These are phyloP conservation scores for Drosophila pseudoananassae DNA, from an alignment of 1,140 invertebrate genomes.

Conservation along the genomic window DNA sequence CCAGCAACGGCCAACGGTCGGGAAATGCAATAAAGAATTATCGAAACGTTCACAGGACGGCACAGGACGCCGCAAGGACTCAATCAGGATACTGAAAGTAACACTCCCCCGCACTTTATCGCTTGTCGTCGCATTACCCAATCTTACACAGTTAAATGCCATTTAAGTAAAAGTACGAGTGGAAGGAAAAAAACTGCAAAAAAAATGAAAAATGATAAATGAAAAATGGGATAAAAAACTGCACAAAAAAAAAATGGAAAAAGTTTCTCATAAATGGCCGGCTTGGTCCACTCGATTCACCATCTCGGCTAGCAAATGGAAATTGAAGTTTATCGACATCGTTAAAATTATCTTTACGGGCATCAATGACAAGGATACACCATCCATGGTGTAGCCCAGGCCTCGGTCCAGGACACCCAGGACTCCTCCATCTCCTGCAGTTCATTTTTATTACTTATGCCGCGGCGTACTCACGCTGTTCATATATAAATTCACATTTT, in stretches of 20 bases:
- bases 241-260: slow-evolving; percentile 18
- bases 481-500: slow-evolving; percentile 80
- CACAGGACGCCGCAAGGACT: slow-evolving; percentile 27
- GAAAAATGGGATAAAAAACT: slow-evolving; percentile 38
- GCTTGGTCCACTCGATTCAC: slow-evolving; percentile 4
- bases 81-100: slow-evolving; percentile 39
- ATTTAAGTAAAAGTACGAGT: slow-evolving; percentile 15
- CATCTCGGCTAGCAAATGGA: slow-evolving; percentile 57
- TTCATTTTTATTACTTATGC: slow-evolving; percentile 68
- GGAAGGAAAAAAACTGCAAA: not conserved
- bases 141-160: slow-evolving; percentile 64
- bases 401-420: slow-evolving; percentile 27
- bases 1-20: slow-evolving; percentile 10
- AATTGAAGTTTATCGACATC: slow-evolving; percentile 82
- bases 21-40: slow-evolving; percentile 67
- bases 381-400: not conserved
- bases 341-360: slow-evolving; percentile 82
- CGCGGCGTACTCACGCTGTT: slow-evolving; percentile 48
- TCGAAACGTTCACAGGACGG: slow-evolving; percentile 33
- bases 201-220: slow-evolving; percentile 12
- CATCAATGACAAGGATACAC: slow-evolving; percentile 49
- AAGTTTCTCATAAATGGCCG: slow-evolving; percentile 64
- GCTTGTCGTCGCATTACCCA: slow-evolving; percentile 48
- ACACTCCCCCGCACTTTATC: slow-evolving; percentile 26
- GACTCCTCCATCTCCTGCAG: not conserved